Conservation (phyloP, 2,797 vertebrate genomes). For the Channa striata region DNA sequence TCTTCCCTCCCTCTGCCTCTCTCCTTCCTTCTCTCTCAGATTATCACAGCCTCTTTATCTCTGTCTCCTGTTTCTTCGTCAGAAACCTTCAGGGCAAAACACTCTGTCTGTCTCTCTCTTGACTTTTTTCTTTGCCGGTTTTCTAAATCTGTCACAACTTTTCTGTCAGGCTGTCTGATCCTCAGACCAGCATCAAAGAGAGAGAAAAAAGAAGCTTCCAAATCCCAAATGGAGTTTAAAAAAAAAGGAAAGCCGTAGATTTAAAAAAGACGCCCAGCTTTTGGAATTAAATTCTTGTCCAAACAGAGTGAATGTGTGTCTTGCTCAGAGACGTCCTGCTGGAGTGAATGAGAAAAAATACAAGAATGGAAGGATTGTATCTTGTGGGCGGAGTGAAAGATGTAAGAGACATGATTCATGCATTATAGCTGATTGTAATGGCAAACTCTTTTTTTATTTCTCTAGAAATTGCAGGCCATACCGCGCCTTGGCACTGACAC, state of each 20-base stretch:
- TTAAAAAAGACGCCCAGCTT: conserved; percentile 35
- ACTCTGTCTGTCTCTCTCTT: conserved; percentile 6
- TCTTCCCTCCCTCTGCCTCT: conserved; percentile 54
- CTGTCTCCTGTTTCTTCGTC: conserved; percentile 59
- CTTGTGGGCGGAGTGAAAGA: conserved; percentile 70
- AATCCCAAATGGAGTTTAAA: conserved; percentile 41
- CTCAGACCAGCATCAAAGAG: conserved; percentile 52
- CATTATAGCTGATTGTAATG: conserved; percentile 52
- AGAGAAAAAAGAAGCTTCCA: conserved; percentile 32
- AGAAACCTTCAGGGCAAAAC: conserved; percentile 62
- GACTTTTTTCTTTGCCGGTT: conserved; percentile 14
- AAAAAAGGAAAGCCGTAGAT: conserved; percentile 3
- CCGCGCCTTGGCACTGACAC: conserved; percentile 14
- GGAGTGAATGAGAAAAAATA: conserved; percentile 67
- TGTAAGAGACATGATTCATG: conserved; percentile 54
- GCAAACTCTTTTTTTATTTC: conserved; percentile 11
- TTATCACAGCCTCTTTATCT: conserved; percentile 61
- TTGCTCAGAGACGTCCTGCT: conserved; percentile 53
- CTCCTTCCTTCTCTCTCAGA: conserved; percentile 21
- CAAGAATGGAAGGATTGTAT: conserved; percentile 72
- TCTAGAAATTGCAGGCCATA: conserved; percentile 47
- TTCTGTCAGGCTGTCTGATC: conserved; percentile 44
- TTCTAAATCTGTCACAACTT: conserved; percentile 63
- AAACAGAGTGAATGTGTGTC: conserved; percentile 50
- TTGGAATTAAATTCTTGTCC: conserved; percentile 55